A percentile compares a stretch with the other conserved stretches of the same genome.
These are phyloP conservation scores for Troides oblongomaculatus DNA, from an alignment of 2,888 invertebrate species.

Conservation along the genomic window DNA sequence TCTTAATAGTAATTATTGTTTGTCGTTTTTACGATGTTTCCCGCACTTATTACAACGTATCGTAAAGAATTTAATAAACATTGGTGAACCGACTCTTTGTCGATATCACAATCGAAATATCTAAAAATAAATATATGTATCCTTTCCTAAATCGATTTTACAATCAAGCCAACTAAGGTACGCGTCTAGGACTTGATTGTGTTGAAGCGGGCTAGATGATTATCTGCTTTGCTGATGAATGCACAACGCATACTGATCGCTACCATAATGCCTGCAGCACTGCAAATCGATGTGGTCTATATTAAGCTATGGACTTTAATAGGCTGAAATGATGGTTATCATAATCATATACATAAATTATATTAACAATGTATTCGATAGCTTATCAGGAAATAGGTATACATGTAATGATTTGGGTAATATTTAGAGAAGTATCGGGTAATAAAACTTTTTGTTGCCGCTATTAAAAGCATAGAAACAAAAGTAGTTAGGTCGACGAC, in stretches of 20 bases:
- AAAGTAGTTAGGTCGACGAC: constrained; percentile 8
- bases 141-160: too few species aligned
- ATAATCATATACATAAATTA: too few species aligned
- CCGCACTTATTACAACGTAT: too few species aligned
- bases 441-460: constrained; percentile 3
- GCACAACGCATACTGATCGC: constrained; percentile 6
- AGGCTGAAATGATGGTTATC: too few species aligned
- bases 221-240: constrained; percentile 28
- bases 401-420: neutral
- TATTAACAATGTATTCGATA: neutral
- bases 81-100: too few species aligned
- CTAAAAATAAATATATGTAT: too few species aligned
- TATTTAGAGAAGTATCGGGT: neutral
- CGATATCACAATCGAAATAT: too few species aligned
- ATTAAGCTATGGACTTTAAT: too few species aligned
- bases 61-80: too few species aligned
- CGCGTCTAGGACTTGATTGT: constrained; percentile 26
- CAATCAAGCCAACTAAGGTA: constrained; percentile 12
- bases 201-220: neutral
- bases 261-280: neutral
- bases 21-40: too few species aligned
- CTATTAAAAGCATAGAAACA: constrained; percentile 6
- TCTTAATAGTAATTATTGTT: too few species aligned
- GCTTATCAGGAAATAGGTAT: neutral
- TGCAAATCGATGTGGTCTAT: neutral